Evolutionary conservation across 2,797 vertebrate genomes (phyloP).

Genomic region (Sitta carolinensis): DNA sequence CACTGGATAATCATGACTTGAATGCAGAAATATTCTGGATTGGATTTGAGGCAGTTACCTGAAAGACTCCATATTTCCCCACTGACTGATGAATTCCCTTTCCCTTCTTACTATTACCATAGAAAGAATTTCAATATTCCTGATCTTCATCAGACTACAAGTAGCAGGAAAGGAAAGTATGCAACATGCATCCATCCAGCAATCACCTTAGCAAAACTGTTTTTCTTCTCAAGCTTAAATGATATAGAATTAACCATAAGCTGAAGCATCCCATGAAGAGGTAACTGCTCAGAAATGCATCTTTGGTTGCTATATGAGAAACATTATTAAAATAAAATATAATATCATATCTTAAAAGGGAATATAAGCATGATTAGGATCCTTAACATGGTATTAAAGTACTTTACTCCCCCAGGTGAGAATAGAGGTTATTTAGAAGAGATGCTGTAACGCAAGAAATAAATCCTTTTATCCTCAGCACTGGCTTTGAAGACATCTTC

Average conservation of each 20-base stretch:
- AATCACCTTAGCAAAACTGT: background rate
- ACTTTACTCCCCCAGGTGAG: background rate
- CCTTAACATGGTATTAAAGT: background rate
- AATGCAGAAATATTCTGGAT: background rate
- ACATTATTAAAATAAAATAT: background rate
- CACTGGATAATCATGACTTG: background rate
- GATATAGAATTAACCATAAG: background rate
- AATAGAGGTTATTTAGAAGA: background rate
- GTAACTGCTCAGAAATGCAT: background rate
- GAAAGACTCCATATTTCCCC: background rate
- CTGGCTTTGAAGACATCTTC: background rate
- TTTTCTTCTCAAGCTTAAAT: conserved; percentile 1
- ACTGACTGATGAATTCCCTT: background rate
- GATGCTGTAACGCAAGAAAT: background rate
- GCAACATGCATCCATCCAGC: background rate
- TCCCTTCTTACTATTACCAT: background rate
- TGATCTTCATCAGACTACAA: background rate
- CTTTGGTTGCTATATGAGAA: background rate
- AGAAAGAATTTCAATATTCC: background rate
- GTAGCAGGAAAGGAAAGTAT: background rate
- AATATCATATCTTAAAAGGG: background rate
- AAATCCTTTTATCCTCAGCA: background rate
- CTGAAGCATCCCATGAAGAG: background rate
- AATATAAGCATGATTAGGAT: background rate
- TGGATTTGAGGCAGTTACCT: background rate